phyloP scores from a whole-genome alignment of 2,113 vertebrate species.

The Heterocephalus glaber region DNA sequence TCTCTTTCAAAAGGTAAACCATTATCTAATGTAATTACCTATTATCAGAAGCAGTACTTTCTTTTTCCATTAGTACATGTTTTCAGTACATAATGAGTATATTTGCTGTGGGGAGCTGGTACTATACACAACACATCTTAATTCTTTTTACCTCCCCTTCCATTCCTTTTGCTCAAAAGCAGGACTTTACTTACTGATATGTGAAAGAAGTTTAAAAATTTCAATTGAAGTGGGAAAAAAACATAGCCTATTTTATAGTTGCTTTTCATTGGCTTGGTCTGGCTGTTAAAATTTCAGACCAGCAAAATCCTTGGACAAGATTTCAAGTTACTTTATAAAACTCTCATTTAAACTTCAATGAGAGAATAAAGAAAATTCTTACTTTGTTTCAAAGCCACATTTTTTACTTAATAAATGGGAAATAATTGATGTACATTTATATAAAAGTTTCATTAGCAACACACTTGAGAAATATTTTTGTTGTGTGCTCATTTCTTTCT shows the following conservation, averaged over 20 bases:
- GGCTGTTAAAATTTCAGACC: background rate
- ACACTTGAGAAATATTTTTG: background rate
- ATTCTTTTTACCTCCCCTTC: too few species aligned
- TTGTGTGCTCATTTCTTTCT: background rate
- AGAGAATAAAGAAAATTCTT: background rate
- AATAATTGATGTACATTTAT: background rate
- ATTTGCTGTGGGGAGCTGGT: too few species aligned
- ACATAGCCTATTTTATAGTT: background rate
- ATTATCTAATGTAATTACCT: conserved; percentile 55
- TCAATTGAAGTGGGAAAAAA: background rate
- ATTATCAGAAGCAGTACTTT: conserved; percentile 4
- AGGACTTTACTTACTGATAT: conserved; percentile 5
- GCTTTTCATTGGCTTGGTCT: background rate
- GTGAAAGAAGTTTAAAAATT: conserved; percentile 38
- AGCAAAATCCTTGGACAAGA: background rate
- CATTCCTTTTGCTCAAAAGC: too few species aligned
- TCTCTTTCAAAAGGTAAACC: conserved; percentile 28
- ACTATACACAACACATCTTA: too few species aligned
- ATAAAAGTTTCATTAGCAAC: background rate
- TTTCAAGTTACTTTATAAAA: background rate
- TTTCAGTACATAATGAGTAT: too few species aligned
- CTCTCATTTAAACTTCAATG: background rate
- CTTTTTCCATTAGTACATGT: too few species aligned
- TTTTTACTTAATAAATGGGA: background rate
- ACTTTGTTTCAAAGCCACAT: background rate